These are phyloP conservation scores for Drosophila aff. DNA, from an alignment of 1,140 invertebrate species.

Conservation along the genomic window DNA sequence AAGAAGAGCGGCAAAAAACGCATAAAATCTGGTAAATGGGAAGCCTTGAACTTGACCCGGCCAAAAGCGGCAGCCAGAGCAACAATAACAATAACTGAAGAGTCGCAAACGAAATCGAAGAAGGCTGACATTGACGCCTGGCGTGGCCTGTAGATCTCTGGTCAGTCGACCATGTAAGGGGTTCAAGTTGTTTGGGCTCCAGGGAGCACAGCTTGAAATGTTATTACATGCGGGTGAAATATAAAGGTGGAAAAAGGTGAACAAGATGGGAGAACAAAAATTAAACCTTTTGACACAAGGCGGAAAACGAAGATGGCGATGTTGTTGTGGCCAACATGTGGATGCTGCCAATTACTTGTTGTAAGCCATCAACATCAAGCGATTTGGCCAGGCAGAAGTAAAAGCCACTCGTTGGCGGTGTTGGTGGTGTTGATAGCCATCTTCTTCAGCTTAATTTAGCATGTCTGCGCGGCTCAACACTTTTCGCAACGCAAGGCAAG, in stretches of 20 bases:
- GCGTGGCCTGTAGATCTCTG: conserved; percentile 24
- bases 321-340: conserved; percentile 64
- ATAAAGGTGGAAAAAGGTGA: conserved; percentile 24
- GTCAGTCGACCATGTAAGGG: conserved; percentile 65
- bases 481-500: conserved; percentile 53
- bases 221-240: conserved; percentile 70
- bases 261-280: conserved; percentile 55
- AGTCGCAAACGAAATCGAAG: conserved; percentile 63
- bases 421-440: conserved; percentile 83
- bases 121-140: conserved; percentile 76
- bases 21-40: conserved; percentile 74
- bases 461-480: conserved; percentile 84
- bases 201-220: conserved; percentile 76
- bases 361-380: conserved; percentile 84
- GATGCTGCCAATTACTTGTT: conserved; percentile 84
- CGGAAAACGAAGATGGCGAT: conserved; percentile 55
- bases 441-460: conserved; percentile 85
- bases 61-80: conserved; percentile 26
- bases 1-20: conserved; percentile 55
- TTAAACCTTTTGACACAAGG: conserved; percentile 83
- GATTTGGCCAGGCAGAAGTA: conserved; percentile 72
- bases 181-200: conserved; percentile 69
- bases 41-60: conserved; percentile 82
- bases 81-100: conserved; percentile 70
- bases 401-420: conserved; percentile 59